A percentile compares a stretch with the other conserved stretches of the same genome.
phyloP scores from a whole-genome alignment of 2,797 vertebrate species.

The Graptemys geographica region DNA sequence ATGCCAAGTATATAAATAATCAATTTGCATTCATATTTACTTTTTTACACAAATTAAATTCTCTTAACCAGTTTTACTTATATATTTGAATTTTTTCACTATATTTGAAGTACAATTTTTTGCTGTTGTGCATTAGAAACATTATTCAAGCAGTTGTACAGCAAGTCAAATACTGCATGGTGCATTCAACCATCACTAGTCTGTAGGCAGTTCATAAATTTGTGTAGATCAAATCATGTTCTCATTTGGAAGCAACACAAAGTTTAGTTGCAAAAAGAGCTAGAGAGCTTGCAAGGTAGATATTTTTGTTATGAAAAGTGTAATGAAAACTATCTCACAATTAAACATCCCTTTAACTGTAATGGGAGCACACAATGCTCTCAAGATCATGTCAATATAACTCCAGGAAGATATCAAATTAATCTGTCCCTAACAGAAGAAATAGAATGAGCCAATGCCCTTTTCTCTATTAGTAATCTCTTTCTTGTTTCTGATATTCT shows the following conservation, averaged over 20 bases:
- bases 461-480: not conserved
- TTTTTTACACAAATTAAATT: not conserved
- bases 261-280: not conserved
- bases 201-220: not conserved
- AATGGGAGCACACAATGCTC: rapidly evolving
- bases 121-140: not conserved
- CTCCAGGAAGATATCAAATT: not conserved
- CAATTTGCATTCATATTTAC: not conserved
- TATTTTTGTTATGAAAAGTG: not conserved
- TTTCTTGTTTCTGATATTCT: not conserved
- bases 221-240: not conserved
- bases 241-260: not conserved
- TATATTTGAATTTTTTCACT: too few species aligned
- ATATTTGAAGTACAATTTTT: not conserved
- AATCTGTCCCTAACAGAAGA: not conserved
- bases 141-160: not conserved
- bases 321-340: not conserved
- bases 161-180: not conserved
- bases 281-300: not conserved
- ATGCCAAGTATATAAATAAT: not conserved
- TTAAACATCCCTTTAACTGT: not conserved
- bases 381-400: not conserved
- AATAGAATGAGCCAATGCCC: not conserved
- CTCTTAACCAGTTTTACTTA: not conserved
- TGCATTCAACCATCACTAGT: not conserved